Percentiles rank a stretch among this genome's conserved stretches.
These are phyloP conservation scores for Tympanuchus pallidicinctus DNA, from an alignment of 2,113 vertebrate species.

Conservation along the genomic window DNA sequence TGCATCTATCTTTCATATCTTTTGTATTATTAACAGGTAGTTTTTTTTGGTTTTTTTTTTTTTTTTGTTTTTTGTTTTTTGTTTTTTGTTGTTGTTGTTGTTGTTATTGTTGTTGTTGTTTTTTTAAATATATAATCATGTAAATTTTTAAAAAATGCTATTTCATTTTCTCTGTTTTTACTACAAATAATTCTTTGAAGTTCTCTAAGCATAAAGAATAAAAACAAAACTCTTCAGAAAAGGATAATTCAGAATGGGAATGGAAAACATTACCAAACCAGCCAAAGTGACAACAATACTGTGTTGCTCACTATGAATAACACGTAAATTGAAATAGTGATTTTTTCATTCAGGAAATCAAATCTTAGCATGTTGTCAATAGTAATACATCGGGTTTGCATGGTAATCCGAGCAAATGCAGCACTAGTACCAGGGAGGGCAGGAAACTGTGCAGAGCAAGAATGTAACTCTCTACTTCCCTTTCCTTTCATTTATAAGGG, in stretches of 20 bases:
- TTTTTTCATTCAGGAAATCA: conserved; percentile 58
- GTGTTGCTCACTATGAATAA: conserved; percentile 49
- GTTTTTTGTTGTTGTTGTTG: too few relatives aligned
- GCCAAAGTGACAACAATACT: not conserved
- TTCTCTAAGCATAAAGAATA: not conserved
- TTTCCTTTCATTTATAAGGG: not conserved
- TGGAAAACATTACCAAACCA: conserved; percentile 57
- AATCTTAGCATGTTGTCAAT: conserved; percentile 48
- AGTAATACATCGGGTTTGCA: not conserved
- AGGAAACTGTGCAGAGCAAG: not conserved
- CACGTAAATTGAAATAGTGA: conserved; percentile 42
- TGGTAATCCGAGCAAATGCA: not conserved
- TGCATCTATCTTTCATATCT: not conserved
- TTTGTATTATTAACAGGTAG: not conserved
- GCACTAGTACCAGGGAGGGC: not conserved
- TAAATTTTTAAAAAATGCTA: not conserved
- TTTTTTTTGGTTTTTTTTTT: too few relatives aligned
- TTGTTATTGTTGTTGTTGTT: not conserved
- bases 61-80: too few relatives aligned
- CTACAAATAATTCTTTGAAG: conserved; percentile 1
- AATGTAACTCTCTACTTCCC: not conserved
- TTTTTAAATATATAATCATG: not conserved
- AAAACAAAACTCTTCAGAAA: conserved; percentile 15
- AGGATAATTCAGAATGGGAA: conserved; percentile 34
- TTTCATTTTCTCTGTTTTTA: not conserved